These are phyloP conservation scores for Rhinoraja longicauda DNA, from an alignment of 2,797 vertebrate genomes.

Conservation along the genomic window DNA sequence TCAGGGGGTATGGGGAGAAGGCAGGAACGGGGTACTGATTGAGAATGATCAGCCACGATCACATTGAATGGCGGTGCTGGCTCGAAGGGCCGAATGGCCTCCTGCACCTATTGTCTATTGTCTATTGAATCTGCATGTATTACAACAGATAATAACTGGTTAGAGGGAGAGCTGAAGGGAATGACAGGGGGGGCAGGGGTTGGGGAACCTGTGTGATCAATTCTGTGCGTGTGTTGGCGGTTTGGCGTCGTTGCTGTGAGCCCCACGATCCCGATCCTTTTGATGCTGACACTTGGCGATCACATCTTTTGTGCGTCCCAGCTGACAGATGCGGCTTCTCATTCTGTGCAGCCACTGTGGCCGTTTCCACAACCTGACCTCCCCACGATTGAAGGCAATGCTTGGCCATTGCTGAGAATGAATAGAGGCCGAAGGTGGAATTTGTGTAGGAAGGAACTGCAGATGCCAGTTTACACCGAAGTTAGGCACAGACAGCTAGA, in stretches of 20 bases:
- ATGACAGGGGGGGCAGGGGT: neutral
- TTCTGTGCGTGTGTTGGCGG: neutral
- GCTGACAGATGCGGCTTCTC: neutral
- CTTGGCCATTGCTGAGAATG: too few relatives aligned
- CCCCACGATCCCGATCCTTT: neutral
- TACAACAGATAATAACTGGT: neutral
- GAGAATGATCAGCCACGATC: too few relatives aligned
- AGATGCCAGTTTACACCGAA: too few relatives aligned
- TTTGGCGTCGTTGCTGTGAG: neutral
- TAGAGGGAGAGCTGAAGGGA: conserved; percentile 3
- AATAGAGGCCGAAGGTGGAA: too few relatives aligned
- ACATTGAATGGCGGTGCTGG: too few relatives aligned
- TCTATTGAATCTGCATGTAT: neutral
- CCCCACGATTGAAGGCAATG: neutral
- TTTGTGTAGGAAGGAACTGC: too few relatives aligned
- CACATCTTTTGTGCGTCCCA: neutral
- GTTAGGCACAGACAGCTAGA: too few relatives aligned
- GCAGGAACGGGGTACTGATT: too few relatives aligned
- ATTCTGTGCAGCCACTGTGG: neutral
- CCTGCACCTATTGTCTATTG: too few relatives aligned
- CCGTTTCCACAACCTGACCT: neutral
- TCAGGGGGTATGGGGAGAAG: too few relatives aligned
- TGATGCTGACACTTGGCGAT: neutral
- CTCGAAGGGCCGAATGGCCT: too few relatives aligned
- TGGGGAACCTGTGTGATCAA: neutral